Evolutionary conservation across 2,113 vertebrate genomes (phyloP).

Genomic region (Hirundichthys speculiger): DNA sequence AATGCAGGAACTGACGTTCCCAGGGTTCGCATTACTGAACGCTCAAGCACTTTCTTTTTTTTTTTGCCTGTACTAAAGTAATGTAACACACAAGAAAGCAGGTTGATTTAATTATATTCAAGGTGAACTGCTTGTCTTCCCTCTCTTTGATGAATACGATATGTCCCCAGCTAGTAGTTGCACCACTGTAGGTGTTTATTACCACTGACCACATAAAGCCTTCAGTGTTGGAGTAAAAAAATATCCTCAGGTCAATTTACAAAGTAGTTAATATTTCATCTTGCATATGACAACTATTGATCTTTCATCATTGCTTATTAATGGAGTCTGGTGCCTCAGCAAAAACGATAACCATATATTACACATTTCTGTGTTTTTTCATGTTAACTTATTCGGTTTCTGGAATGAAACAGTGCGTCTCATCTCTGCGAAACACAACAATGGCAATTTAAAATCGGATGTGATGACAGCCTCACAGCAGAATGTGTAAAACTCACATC

Average conservation of each 20-base stretch:
- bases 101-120: constrained; percentile 53
- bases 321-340: constrained; percentile 73
- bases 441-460: no score
- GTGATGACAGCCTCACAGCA: no score
- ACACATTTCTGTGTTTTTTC: constrained; percentile 45
- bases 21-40: constrained; percentile 37
- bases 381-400: constrained; percentile 42
- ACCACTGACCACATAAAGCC: constrained; percentile 62
- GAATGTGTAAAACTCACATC: no score
- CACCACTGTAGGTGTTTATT: constrained; percentile 72
- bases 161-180: constrained; percentile 64
- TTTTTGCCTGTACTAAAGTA: constrained; percentile 13
- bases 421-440: no score
- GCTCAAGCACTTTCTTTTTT: constrained; percentile 29
- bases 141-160: constrained; percentile 64
- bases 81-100: constrained; percentile 31
- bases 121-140: constrained; percentile 55
- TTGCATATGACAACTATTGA: constrained; percentile 77
- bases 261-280: constrained; percentile 82
- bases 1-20: constrained; percentile 31
- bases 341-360: constrained; percentile 75
- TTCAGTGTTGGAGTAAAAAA: constrained; percentile 44
- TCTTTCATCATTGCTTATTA: constrained; percentile 83
- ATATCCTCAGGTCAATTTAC: constrained; percentile 76
- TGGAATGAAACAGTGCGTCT: no score